Percentiles rank a stretch among this genome's conserved stretches.
These are phyloP conservation scores for Phycodurus eques DNA, from an alignment of 2,113 vertebrate genomes.

Conservation along the genomic window DNA sequence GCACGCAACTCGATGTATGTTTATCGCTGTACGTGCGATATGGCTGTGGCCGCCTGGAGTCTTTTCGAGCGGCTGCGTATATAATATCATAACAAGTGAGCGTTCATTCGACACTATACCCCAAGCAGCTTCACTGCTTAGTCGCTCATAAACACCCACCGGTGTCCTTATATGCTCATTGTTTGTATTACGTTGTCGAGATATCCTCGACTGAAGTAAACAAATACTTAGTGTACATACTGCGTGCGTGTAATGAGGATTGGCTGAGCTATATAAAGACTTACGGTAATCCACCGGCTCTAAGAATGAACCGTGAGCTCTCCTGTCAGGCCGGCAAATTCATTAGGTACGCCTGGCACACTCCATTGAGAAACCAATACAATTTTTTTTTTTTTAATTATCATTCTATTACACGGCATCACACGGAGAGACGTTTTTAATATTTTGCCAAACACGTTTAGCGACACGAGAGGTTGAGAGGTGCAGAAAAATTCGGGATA, in stretches of 20 bases:
- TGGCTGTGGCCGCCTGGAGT: background rate
- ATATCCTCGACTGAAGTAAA: slow-evolving; percentile 28
- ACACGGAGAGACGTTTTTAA: too few relatives aligned
- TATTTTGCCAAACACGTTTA: too few relatives aligned
- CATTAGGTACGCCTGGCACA: background rate
- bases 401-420: too few relatives aligned
- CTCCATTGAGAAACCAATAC: background rate
- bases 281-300: slow-evolving; percentile 65
- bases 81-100: background rate
- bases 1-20: background rate
- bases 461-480: too few relatives aligned
- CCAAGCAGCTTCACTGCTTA: background rate
- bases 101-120: background rate
- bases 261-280: slow-evolving; percentile 67
- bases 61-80: background rate
- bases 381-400: too few relatives aligned
- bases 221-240: background rate
- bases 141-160: background rate
- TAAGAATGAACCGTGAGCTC: slow-evolving; percentile 51
- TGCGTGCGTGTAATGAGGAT: slow-evolving; percentile 59
- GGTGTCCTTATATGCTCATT: background rate
- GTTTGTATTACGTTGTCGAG: slow-evolving; percentile 11
- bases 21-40: slow-evolving; percentile 3
- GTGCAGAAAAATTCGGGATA: too few relatives aligned
- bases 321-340: slow-evolving; percentile 13